Evolutionary conservation across 2,113 vertebrate genomes (phyloP).

Genomic region (Gallinago media): DNA sequence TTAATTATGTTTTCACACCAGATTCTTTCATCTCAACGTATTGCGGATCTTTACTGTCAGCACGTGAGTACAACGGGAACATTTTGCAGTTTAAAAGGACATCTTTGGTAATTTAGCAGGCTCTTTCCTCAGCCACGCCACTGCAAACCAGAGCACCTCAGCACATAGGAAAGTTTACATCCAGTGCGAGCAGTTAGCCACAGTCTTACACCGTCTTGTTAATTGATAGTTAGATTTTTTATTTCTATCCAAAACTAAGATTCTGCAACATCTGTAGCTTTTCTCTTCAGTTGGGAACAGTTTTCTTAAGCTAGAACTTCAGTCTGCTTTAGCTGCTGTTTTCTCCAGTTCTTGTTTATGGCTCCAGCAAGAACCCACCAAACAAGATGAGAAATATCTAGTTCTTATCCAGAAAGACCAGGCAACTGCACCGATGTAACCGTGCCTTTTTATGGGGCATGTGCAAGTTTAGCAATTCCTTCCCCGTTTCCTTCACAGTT

Average conservation of each 20-base stretch:
- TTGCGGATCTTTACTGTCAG: not conserved
- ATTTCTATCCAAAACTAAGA: not conserved
- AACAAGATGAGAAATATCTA: not conserved
- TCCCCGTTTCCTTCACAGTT: not conserved
- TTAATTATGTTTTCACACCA: not conserved
- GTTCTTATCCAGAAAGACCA: not conserved
- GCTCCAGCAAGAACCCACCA: not conserved
- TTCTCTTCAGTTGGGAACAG: not conserved
- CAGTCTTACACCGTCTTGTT: not conserved
- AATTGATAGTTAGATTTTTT: not conserved
- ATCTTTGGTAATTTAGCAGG: not conserved
- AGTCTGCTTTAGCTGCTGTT: not conserved
- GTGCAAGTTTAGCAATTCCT: not conserved
- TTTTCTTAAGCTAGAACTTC: not conserved
- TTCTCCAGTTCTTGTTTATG: not conserved
- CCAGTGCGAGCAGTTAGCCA: not conserved
- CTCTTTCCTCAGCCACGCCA: not conserved
- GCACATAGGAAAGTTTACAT: not conserved
- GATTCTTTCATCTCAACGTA: not conserved
- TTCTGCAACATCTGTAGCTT: not conserved
- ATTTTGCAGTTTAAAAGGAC: constrained; percentile 3
- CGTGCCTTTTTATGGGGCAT: not conserved
- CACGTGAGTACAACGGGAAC: not conserved
- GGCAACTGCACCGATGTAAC: not conserved
- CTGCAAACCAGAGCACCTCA: not conserved